phyloP scores from a whole-genome alignment of 2,113 vertebrate species.

The Sakesphorus luctuosus region DNA sequence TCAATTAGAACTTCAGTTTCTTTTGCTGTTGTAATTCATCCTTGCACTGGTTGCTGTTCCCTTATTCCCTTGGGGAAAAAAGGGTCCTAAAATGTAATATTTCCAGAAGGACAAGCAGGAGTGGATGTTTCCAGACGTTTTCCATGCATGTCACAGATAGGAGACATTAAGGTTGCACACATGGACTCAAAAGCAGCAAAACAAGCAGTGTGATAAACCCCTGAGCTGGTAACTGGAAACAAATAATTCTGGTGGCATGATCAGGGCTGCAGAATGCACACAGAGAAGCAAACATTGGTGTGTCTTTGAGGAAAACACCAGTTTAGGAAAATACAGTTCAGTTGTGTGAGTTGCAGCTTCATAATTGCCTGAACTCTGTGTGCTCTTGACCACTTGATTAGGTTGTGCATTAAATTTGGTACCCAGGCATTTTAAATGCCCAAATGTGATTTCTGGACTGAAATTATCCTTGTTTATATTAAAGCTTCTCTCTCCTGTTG shows the following conservation, averaged over 20 bases:
- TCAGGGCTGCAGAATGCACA: not conserved
- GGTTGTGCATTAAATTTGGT: not conserved
- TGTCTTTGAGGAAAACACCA: not conserved
- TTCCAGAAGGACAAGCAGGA: not conserved
- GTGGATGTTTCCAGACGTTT: not conserved
- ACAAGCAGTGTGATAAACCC: not conserved
- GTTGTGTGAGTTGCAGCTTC: not conserved
- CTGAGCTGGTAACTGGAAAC: not conserved
- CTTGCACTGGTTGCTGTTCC: not conserved
- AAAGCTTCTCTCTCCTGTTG: not conserved
- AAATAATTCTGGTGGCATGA: not conserved
- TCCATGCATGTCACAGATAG: not conserved
- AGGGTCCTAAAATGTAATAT: not conserved
- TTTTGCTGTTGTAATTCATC: not conserved
- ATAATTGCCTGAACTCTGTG: not conserved
- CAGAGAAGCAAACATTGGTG: not conserved
- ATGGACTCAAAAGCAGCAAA: not conserved
- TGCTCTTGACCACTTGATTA: not conserved
- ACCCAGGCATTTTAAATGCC: not conserved
- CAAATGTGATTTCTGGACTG: not conserved
- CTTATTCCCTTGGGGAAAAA: not conserved
- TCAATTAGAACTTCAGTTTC: not conserved
- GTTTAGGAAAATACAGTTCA: not conserved
- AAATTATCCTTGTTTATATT: not conserved
- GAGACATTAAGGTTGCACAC: not conserved